Conservation (phyloP, 2,888 invertebrate genomes). For the Silvanus unidentatus region DNA sequence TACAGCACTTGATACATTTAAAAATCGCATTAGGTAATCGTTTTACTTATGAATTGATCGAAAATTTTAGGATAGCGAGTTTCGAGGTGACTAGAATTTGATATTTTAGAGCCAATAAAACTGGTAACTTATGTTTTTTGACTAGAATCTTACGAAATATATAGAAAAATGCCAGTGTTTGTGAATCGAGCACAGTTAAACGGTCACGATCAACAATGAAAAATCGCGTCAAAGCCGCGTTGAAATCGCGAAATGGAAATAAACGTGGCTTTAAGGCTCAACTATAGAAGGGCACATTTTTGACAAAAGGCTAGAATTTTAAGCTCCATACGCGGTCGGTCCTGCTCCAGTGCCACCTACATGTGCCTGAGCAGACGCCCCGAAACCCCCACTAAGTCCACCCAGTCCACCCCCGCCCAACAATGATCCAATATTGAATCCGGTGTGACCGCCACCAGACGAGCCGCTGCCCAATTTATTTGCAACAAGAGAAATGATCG, state of each 20-base stretch:
- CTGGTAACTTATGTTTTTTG: too few relatives aligned
- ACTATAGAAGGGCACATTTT: too few relatives aligned
- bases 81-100: too few relatives aligned
- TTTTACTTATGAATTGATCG: background rate
- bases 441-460: conserved; percentile 49
- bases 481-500: conserved; percentile 59
- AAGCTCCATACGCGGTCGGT: conserved; percentile 36
- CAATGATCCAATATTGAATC: conserved; percentile 53
- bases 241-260: too few relatives aligned
- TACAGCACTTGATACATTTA: too few relatives aligned
- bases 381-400: conserved; percentile 13
- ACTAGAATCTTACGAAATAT: too few relatives aligned
- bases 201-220: too few relatives aligned
- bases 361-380: conserved; percentile 15
- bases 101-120: too few relatives aligned
- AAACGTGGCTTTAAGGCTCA: too few relatives aligned
- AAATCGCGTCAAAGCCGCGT: too few relatives aligned
- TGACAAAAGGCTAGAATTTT: background rate
- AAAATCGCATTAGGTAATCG: background rate
- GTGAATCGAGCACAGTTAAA: too few relatives aligned
- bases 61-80: background rate
- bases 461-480: conserved; percentile 57
- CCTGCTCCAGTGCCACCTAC: conserved; percentile 37
- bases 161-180: too few relatives aligned
- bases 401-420: conserved; percentile 38